These are phyloP conservation scores for Pachyramphus minor DNA, from an alignment of 2,113 vertebrate genomes.

Conservation along the genomic window DNA sequence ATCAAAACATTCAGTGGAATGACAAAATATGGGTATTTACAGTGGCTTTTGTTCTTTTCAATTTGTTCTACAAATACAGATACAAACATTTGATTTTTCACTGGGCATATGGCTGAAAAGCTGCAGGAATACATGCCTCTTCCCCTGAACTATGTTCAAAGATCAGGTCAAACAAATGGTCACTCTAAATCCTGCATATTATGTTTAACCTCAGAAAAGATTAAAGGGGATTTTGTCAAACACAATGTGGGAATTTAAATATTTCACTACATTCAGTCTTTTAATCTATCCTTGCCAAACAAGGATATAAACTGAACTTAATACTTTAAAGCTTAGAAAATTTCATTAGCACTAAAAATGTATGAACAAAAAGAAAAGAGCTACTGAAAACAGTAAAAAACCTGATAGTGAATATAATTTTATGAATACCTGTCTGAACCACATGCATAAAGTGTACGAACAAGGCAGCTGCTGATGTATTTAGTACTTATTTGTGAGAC, in stretches of 20 bases:
- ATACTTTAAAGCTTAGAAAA: background rate
- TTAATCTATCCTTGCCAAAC: background rate
- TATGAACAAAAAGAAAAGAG: background rate
- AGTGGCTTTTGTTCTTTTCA: background rate
- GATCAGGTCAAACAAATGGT: background rate
- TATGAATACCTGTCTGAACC: background rate
- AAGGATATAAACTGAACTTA: background rate
- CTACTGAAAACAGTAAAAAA: background rate
- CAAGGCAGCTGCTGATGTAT: background rate
- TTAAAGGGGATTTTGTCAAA: background rate
- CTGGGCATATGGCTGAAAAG: background rate
- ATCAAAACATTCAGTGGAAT: background rate
- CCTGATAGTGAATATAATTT: background rate
- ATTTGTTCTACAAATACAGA: background rate
- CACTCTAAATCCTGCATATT: background rate
- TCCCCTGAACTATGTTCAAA: background rate
- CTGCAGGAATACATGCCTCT: background rate
- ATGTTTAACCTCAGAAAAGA: background rate
- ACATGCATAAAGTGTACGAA: background rate
- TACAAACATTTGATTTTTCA: background rate
- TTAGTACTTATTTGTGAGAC: background rate
- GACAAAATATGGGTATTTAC: background rate
- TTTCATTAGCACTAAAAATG: background rate
- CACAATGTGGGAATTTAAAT: background rate
- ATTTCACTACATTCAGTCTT: background rate